Percentiles rank a stretch among this genome's conserved stretches.
Evolutionary conservation across 2,888 invertebrate species (phyloP).

Genomic region (Empis stercorea): DNA sequence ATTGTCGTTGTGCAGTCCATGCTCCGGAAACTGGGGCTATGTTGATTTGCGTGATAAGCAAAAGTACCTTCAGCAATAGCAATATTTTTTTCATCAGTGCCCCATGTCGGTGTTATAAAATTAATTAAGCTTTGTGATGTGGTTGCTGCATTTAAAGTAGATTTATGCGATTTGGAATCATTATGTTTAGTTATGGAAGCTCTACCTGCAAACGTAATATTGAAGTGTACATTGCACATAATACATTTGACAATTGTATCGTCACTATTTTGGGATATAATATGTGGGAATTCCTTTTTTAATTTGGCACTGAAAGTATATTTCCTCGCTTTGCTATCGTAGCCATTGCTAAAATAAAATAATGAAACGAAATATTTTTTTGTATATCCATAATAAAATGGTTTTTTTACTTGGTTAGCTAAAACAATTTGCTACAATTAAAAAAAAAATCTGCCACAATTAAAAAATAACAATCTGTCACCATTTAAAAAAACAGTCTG

Average conservation of each 20-base stretch:
- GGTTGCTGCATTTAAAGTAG: not conserved
- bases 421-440: not conserved
- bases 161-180: not conserved
- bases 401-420: not conserved
- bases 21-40: not conserved
- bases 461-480: not conserved
- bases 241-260: not conserved
- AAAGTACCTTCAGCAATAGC: not conserved
- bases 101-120: not conserved
- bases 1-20: not conserved
- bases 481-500: no score
- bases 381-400: not conserved
- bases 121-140: not conserved
- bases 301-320: not conserved
- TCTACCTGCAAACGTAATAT: not conserved
- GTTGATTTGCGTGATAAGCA: not conserved
- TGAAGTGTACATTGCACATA: not conserved
- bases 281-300: not conserved
- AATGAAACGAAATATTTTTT: not conserved
- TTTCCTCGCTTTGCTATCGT: not conserved
- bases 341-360: not conserved
- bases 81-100: not conserved
- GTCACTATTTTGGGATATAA: not conserved
- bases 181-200: not conserved
- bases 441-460: not conserved